A percentile compares a stretch with the other conserved stretches of the same genome.
Evolutionary conservation across 2,113 vertebrate species (phyloP).

Genomic region (Coregonus clupeaformis): DNA sequence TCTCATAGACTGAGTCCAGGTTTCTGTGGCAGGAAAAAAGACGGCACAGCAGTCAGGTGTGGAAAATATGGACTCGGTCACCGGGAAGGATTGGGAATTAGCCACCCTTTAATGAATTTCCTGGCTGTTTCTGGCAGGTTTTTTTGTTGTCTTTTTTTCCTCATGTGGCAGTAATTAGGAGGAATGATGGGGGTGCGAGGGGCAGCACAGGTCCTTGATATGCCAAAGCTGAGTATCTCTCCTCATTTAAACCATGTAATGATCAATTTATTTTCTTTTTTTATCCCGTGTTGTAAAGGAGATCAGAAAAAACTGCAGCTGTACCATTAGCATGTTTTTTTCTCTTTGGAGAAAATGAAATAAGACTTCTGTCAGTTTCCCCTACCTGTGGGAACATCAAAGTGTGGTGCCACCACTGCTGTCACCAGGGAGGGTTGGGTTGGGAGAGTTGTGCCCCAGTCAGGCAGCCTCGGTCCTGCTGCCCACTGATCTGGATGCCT

Average conservation of each 20-base stretch:
- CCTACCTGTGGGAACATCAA: conserved; percentile 73
- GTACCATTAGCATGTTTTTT: conserved; percentile 74
- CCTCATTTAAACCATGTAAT: conserved; percentile 72
- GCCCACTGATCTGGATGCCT: conserved; percentile 24
- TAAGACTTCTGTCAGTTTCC: conserved; percentile 72
- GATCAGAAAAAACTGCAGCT: conserved; percentile 66
- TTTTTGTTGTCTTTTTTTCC: conserved; percentile 29
- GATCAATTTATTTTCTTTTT: conserved; percentile 59
- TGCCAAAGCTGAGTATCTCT: conserved; percentile 57
- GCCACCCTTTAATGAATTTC: conserved; percentile 71
- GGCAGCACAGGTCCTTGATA: conserved; percentile 63
- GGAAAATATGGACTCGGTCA: conserved; percentile 69
- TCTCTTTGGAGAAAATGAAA: conserved; percentile 70
- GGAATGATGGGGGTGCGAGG: conserved; percentile 65
- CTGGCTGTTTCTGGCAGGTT: conserved; percentile 60
- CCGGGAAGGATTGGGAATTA: conserved; percentile 69
- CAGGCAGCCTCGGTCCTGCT: conserved; percentile 48
- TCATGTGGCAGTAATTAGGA: conserved; percentile 71
- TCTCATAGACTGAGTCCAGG: too few relatives aligned
- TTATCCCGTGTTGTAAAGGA: conserved; percentile 48
- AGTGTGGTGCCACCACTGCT: conserved; percentile 46
- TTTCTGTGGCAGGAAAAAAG: too few relatives aligned
- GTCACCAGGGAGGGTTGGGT: conserved; percentile 57
- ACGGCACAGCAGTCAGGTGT: conserved; percentile 48
- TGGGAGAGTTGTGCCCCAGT: conserved; percentile 51